A percentile compares a stretch with the other conserved stretches of the same genome.
phyloP scores from a whole-genome alignment of 2,797 vertebrate species.

The Gephyroberyx darwinii region DNA sequence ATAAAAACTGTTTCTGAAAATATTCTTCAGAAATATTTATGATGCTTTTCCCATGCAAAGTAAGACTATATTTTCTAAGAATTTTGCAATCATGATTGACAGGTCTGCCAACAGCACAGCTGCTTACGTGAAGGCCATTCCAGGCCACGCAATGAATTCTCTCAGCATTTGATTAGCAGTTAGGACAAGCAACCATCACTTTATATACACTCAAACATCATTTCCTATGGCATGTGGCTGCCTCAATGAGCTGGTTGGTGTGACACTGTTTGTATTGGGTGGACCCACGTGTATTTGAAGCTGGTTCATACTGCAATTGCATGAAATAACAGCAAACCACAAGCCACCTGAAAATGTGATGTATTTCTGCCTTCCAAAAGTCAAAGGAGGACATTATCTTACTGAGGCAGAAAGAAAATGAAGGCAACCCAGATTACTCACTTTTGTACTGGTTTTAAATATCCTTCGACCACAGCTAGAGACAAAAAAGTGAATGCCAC shows the following conservation, averaged over 20 bases:
- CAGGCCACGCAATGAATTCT: neutral
- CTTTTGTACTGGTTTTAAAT: conserved; percentile 14
- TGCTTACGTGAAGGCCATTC: neutral
- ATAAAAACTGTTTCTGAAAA: neutral
- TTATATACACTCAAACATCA: conserved; percentile 19
- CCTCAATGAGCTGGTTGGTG: conserved; percentile 29
- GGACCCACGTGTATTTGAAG: conserved; percentile 31
- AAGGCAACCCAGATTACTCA: neutral
- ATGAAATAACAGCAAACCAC: conserved; percentile 33
- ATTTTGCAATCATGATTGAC: conserved; percentile 20
- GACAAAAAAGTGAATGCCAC: conserved; percentile 32
- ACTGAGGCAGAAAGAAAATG: neutral
- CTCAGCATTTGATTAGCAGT: conserved; percentile 26
- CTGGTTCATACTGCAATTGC: conserved; percentile 22
- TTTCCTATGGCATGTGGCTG: conserved; percentile 49
- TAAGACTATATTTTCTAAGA: neutral
- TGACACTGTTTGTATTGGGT: conserved; percentile 40
- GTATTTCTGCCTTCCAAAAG: conserved; percentile 13
- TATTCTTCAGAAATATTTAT: neutral
- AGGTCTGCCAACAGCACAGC: neutral
- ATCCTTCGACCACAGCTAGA: conserved; percentile 29
- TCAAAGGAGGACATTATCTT: conserved; percentile 16
- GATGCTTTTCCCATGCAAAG: neutral
- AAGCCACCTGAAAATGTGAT: conserved; percentile 40
- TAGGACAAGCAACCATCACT: conserved; percentile 10